Evolutionary conservation across 2,888 invertebrate species (phyloP).

Genomic region (Pammene aurita): DNA sequence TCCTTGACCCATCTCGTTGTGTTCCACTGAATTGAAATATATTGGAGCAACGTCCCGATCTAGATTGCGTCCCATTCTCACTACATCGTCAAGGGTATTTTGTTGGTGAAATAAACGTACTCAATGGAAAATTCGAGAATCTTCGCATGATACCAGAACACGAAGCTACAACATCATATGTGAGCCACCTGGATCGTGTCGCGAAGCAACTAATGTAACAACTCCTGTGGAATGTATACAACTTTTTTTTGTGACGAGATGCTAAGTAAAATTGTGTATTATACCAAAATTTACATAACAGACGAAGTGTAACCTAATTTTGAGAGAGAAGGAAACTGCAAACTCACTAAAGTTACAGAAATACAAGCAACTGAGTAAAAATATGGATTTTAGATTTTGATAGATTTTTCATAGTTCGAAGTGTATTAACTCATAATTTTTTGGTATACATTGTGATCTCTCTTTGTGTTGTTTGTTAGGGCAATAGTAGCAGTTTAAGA

Average conservation of each 20-base stretch:
- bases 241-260: background rate
- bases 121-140: no score
- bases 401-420: no score
- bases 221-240: background rate
- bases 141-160: background rate
- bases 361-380: no score
- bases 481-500: no score
- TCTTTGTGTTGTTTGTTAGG: no score
- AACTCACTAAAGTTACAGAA: no score
- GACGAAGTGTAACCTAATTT: background rate
- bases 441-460: no score
- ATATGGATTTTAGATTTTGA: no score
- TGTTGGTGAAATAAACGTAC: no score
- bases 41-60: background rate
- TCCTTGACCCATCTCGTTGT: no score
- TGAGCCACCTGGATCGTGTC: background rate
- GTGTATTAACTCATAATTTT: no score
- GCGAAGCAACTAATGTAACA: background rate
- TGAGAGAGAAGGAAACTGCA: background rate
- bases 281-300: background rate
- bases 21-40: background rate
- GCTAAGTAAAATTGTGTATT: background rate
- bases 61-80: background rate
- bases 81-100: no score
- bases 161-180: background rate